These are phyloP conservation scores for Torymus auratus DNA, from an alignment of 2,888 invertebrate species.

Conservation along the genomic window DNA sequence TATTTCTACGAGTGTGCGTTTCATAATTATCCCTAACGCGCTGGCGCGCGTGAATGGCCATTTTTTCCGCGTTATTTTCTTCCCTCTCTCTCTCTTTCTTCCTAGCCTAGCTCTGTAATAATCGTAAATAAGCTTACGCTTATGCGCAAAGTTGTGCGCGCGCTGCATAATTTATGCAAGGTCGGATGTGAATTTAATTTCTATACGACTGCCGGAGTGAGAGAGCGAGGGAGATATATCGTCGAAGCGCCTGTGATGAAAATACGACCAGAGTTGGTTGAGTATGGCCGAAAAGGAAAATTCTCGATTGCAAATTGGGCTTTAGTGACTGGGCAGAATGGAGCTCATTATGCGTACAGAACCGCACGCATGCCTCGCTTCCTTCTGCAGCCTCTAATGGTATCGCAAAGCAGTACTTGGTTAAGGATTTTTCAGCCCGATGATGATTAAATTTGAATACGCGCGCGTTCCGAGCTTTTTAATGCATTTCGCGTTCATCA, in stretches of 20 bases:
- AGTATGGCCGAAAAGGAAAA: no score
- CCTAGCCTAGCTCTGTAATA: constrained; percentile 28
- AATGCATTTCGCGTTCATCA: no score
- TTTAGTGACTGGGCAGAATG: no score
- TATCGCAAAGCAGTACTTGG: no score
- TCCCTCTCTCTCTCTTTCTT: background rate
- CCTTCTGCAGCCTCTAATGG: no score
- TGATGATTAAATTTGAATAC: no score
- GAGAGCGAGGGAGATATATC: background rate
- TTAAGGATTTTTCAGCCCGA: no score
- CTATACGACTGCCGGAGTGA: background rate
- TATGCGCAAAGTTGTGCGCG: constrained; percentile 13
- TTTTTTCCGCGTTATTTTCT: constrained; percentile 15
- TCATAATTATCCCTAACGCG: constrained; percentile 24
- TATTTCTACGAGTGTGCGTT: background rate
- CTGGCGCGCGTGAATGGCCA: constrained; percentile 15
- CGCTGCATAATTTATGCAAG: constrained; percentile 47
- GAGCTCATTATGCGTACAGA: no score
- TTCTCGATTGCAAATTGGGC: no score
- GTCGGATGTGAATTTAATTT: constrained; percentile 29
- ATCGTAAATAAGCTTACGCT: constrained; percentile 44
- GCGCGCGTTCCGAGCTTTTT: no score
- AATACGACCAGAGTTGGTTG: no score
- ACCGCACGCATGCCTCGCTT: no score
- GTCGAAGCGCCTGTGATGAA: background rate